Evolutionary conservation across 37 sponge, comb jelly and placozoan genomes (phyloP), one percentile per base, ranked within the genome.

Genomic region (Oopsacas minuta): DNA sequence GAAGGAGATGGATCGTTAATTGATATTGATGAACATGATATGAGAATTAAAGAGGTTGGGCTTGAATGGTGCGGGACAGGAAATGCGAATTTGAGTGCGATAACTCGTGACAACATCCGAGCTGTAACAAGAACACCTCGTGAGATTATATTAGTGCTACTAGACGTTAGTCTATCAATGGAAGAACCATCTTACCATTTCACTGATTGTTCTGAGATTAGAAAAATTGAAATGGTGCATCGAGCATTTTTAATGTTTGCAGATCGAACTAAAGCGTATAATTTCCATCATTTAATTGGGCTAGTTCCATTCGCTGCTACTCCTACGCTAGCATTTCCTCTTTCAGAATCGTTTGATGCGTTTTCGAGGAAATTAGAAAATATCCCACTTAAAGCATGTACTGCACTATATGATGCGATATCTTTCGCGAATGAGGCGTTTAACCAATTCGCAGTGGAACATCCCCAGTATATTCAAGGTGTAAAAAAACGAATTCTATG

Each of bases 211-310:
- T 10, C 20, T n/a, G 20, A n/a, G 20, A 12, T 3, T 32, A 61
- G 1, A 12, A 61, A 61, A 34, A n/a, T 61, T 10, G 75, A 85
- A 28, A 35, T 69, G 23, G 86, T 81, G 0, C 37, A 69, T 32
- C 1, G 28, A 10, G 38, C 37, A 38, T 85, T 85, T 46, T 0
- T 37, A 23, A 53, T 69, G 1, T 85, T 85, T 85, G 81, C 38
- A 25, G 82, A 81, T 20, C 37, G 86, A 3, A 85, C 69, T 75
- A 69, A 69, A 38, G 86, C 86, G 37, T 81, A 42, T 75, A 30
- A 46, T 8, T 37, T 81, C 39, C 51, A 85, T 3, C 20, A 61
- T 61, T 25, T 61, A 34, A 61, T 61, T 20, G 75, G 75, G 75
- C 28, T 61, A n/a, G 28, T 61, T 32, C 30, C 30, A 3, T 61